Evolutionary conservation across 2,797 vertebrate species (phyloP).

Genomic region (Distichodus sexfasciatus): DNA sequence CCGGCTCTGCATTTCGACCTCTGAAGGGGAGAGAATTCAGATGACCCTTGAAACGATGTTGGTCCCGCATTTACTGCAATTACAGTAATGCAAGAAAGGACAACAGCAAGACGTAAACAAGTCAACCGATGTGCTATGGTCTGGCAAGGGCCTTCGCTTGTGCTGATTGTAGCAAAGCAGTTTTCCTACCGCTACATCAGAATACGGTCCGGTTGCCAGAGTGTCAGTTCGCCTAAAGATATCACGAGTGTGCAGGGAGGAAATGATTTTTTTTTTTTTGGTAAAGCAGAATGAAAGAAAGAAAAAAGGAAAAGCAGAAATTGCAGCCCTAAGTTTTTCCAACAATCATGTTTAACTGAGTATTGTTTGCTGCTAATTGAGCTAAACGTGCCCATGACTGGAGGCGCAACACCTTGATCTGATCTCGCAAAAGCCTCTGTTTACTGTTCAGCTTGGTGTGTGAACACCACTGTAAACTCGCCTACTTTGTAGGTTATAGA

Average conservation of each 20-base stretch:
- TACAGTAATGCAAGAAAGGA: constrained; percentile 27
- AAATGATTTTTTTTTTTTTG: too few relatives aligned
- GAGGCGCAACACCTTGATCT: constrained; percentile 49
- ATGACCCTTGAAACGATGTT: constrained; percentile 31
- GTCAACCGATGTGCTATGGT: not conserved
- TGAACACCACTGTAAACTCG: constrained; percentile 9
- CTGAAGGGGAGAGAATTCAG: constrained; percentile 36
- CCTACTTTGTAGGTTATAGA: constrained; percentile 6
- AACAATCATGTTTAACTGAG: constrained; percentile 41
- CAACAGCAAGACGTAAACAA: constrained; percentile 24
- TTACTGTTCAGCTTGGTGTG: constrained; percentile 7
- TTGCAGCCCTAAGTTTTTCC: constrained; percentile 31
- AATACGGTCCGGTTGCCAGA: constrained; percentile 16
- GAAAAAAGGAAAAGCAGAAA: constrained; percentile 15
- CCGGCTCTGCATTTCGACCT: constrained; percentile 23
- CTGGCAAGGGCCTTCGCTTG: constrained; percentile 13
- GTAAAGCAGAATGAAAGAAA: constrained; percentile 13
- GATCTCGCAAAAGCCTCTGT: constrained; percentile 34
- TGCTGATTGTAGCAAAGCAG: constrained; percentile 7
- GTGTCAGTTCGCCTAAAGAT: constrained; percentile 27
- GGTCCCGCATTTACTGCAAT: constrained; percentile 22
- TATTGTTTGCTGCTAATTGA: constrained; percentile 37
- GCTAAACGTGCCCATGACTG: constrained; percentile 19
- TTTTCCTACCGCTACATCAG: constrained; percentile 25
- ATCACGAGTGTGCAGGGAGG: constrained; percentile 15